Evolutionary conservation across 1,140 invertebrate genomes (phyloP).

Genomic region (Formica selysi): DNA sequence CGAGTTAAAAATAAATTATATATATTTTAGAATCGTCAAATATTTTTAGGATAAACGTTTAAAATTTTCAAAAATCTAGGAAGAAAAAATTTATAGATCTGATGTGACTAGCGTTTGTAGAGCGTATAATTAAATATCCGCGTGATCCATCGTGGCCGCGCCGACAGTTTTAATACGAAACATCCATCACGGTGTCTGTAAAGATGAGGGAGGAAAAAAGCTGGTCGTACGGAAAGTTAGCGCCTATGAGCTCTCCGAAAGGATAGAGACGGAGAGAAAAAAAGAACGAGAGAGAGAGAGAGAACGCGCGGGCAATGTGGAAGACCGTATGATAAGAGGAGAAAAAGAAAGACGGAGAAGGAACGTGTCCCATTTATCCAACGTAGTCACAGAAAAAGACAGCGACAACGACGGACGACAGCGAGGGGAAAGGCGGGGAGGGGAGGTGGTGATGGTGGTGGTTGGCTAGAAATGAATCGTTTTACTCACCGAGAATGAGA

Average conservation of each 20-base stretch:
- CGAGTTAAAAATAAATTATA: not conserved
- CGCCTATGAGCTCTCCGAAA: slow-evolving; percentile 43
- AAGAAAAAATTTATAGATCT: not conserved
- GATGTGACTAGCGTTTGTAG: not conserved
- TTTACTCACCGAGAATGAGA: slow-evolving; percentile 52
- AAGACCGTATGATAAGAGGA: slow-evolving; percentile 69
- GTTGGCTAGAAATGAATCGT: slow-evolving; percentile 72
- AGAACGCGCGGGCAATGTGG: slow-evolving; percentile 10
- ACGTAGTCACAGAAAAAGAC: slow-evolving; percentile 53
- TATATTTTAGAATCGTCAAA: not conserved
- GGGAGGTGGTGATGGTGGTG: not conserved
- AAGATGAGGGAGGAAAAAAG: slow-evolving; percentile 12
- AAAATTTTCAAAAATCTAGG: not conserved
- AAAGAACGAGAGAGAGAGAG: not conserved
- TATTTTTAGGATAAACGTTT: not conserved
- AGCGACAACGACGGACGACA: not conserved
- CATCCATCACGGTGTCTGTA: slow-evolving; percentile 59
- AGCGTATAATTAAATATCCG: slow-evolving; percentile 57
- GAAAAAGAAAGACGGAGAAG: slow-evolving; percentile 59
- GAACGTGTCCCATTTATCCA: slow-evolving; percentile 70
- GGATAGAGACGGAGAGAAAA: too few relatives aligned
- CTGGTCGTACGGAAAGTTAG: slow-evolving; percentile 39
- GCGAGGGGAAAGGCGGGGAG: not conserved
- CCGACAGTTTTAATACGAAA: slow-evolving; percentile 61
- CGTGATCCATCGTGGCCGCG: slow-evolving; percentile 54